phyloP scores from a whole-genome alignment of 2,113 vertebrate genomes.

The Callopanchax toddi region DNA sequence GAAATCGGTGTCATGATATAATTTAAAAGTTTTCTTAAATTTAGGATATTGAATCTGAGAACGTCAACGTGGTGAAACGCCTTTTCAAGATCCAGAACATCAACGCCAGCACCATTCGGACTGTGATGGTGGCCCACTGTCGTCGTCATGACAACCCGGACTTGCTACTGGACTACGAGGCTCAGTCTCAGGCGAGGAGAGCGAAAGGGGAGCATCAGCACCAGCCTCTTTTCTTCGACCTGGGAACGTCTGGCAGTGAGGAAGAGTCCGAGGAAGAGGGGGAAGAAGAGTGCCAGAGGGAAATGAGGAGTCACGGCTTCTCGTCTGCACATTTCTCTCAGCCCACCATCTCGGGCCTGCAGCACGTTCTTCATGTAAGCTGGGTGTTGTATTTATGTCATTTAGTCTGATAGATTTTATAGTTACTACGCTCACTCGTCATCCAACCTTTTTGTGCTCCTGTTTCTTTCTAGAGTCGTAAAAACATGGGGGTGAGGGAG shows the following conservation, averaged over 20 bases:
- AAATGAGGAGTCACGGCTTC: conserved; percentile 21
- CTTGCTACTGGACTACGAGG: conserved; percentile 85
- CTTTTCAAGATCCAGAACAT: conserved; percentile 99
- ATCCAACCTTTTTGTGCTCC: not conserved
- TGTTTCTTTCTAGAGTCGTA: conserved; percentile 44
- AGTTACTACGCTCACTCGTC: not conserved
- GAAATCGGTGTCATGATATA: too few relatives aligned
- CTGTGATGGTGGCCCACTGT: conserved; percentile 96
- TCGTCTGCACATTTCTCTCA: conserved; percentile 41
- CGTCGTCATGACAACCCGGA: conserved; percentile 88
- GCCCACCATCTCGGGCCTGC: conserved; percentile 65
- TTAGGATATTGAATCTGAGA: conserved; percentile 94
- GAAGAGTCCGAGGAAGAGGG: conserved; percentile 72
- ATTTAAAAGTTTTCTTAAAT: not conserved
- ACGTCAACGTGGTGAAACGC: conserved; percentile 94
- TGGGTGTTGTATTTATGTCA: not conserved
- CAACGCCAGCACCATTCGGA: conserved; percentile 95
- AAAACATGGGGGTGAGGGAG: conserved; percentile 70
- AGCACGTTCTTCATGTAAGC: conserved; percentile 75
- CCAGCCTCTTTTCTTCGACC: conserved; percentile 81
- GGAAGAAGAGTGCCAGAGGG: conserved; percentile 13
- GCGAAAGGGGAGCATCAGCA: conserved; percentile 51
- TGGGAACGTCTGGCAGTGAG: conserved; percentile 80
- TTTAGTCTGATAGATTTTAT: not conserved
- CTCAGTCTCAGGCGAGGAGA: conserved; percentile 70